These are phyloP conservation scores for Verasper variegatus DNA, from an alignment of 2,113 vertebrate genomes.

Conservation along the genomic window DNA sequence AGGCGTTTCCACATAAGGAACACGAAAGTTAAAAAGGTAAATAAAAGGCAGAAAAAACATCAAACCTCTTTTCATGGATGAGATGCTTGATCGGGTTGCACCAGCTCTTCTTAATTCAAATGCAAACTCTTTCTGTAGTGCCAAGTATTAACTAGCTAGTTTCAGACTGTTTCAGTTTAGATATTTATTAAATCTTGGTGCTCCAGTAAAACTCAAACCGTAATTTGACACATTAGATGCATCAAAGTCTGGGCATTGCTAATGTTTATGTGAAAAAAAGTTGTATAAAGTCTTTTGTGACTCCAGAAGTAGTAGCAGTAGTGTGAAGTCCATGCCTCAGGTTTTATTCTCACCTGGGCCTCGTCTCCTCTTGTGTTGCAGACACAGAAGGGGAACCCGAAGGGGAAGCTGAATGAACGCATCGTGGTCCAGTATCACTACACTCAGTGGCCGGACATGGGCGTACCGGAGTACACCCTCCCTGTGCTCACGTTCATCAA, in stretches of 20 bases:
- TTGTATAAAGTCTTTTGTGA: not conserved
- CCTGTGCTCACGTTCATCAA: slow-evolving; percentile 96
- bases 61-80: not conserved
- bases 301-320: too few relatives aligned
- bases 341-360: not conserved
- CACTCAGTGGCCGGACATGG: slow-evolving; percentile 99
- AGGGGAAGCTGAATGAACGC: slow-evolving; percentile 92
- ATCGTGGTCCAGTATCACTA: slow-evolving; percentile 95
- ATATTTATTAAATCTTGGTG: not conserved
- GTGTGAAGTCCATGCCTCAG: not conserved
- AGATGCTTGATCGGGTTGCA: not conserved
- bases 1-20: slow-evolving; percentile 93
- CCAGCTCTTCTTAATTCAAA: not conserved
- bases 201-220: not conserved
- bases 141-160: not conserved
- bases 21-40: slow-evolving; percentile 95
- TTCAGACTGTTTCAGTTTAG: not conserved
- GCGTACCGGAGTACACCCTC: slow-evolving; percentile 95
- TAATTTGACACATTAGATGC: not conserved
- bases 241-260: not conserved
- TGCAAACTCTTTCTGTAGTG: not conserved
- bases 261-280: not conserved
- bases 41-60: not conserved
- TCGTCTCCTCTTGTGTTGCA: slow-evolving; percentile 59
- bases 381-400: slow-evolving; percentile 94